Percentiles rank a stretch among this genome's conserved stretches.
These are phyloP conservation scores for Passer montanus DNA, from an alignment of 2,113 vertebrate genomes.

Conservation along the genomic window DNA sequence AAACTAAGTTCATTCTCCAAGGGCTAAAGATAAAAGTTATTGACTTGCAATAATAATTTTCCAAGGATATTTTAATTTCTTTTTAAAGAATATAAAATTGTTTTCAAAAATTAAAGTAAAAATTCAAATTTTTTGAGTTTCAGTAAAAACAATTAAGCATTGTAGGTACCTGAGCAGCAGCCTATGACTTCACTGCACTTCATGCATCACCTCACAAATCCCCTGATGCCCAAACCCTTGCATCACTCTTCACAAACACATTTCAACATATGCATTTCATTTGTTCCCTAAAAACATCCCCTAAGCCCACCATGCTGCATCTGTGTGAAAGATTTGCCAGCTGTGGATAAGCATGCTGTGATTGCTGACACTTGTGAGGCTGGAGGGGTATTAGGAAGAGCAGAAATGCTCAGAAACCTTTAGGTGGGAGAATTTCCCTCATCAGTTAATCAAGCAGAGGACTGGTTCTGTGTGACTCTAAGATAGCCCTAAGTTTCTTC, in stretches of 20 bases:
- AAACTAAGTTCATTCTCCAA: not conserved
- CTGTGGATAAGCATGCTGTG: not conserved
- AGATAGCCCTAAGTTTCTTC: not conserved
- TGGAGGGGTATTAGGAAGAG: not conserved
- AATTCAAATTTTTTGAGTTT: not conserved
- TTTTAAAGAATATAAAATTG: fast-evolving
- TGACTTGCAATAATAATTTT: not conserved
- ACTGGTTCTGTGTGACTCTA: not conserved
- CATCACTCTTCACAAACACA: not conserved
- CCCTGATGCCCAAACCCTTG: not conserved
- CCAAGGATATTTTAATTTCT: not conserved
- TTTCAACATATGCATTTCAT: not conserved
- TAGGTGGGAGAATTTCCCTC: not conserved
- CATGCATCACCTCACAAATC: not conserved
- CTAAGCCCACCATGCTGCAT: not conserved
- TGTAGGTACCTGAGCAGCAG: not conserved
- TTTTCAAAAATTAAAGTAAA: not conserved
- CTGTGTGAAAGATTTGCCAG: not conserved
- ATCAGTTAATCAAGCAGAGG: not conserved
- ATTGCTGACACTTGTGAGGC: not conserved
- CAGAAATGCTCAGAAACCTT: not conserved
- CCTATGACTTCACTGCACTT: not conserved
- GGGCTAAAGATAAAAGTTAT: not conserved
- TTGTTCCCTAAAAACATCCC: not conserved
- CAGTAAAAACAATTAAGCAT: not conserved